A percentile compares a stretch with the other conserved stretches of the same genome.
phyloP scores from a whole-genome alignment of 2,888 invertebrate genomes.

The Agrotis puta region DNA sequence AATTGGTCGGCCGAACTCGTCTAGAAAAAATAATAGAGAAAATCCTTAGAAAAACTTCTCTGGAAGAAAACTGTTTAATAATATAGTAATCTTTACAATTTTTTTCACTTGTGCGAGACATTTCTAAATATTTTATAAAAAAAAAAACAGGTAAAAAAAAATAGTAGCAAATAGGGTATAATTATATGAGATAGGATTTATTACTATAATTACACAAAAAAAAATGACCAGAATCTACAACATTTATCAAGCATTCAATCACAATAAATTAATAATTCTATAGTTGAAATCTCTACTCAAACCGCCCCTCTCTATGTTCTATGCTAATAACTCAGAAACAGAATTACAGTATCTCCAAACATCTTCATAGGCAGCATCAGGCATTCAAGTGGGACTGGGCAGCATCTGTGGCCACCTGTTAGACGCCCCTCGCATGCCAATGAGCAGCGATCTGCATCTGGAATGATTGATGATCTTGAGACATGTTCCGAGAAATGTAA shows the following conservation, averaged over 20 bases:
- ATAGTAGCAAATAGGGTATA: too few species aligned
- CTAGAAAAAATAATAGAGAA: too few species aligned
- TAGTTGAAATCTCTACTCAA: neutral
- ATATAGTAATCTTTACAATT: too few species aligned
- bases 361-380: constrained; percentile 49
- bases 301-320: constrained; percentile 6
- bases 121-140: too few species aligned
- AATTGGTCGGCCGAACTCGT: too few species aligned
- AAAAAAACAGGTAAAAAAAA: too few species aligned
- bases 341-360: constrained; percentile 38
- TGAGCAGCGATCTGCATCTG: constrained; percentile 57
- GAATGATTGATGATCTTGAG: constrained; percentile 61
- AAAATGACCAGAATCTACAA: neutral
- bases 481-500: constrained; percentile 49
- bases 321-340: constrained; percentile 45
- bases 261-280: constrained; percentile 6
- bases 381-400: constrained; percentile 46
- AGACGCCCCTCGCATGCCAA: constrained; percentile 61
- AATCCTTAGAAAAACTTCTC: too few species aligned
- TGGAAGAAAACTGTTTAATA: too few species aligned
- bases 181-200: too few species aligned
- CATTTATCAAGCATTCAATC: neutral
- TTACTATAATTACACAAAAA: too few species aligned
- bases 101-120: too few species aligned
- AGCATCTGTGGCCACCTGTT: constrained; percentile 65